Base-by-base conservation (phyloP, 2,113 vertebrate genomes). In the Sula dactylatra region DNA sequence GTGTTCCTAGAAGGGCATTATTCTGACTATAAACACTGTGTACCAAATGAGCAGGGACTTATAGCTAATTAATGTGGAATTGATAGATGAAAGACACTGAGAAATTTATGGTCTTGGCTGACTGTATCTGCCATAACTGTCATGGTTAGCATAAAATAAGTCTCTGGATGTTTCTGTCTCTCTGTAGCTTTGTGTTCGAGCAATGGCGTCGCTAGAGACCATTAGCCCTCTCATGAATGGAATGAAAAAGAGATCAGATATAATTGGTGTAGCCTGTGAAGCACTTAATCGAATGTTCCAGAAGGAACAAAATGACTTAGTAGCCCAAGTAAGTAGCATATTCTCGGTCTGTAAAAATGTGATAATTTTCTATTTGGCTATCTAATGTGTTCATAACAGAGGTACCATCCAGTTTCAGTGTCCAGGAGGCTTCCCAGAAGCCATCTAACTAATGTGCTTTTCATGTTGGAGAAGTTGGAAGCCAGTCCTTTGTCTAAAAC, bases 211-310 rank as follows among this genome's bases (percentile, higher is more conserved):
- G 1, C 97, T 99, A 76, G 99, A 99, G 88, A 99, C 99, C 49
- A 99, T 99, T 52, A 98, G 99, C 17, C 99, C 99, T 7, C 97
- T 99, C 81, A 99, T 99, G 98, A 98, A 98, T 20, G 99, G 99
- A 78, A 99, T 99, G 99, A 99, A 98, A 72, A 97, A 98, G 81
- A 98, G 99, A 26, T 96, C 98, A 0, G 99, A 99, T 97, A 98
- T 99, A 97, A 98, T 99, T 34, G 99, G 99, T 25, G 91, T 99
- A 81, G 99, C 99, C 54, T 99, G 99, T 95, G 99, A 99, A 97
- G 98, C 99, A 62, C 99, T 99, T 56, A 99, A 99, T 93, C 98
- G 99, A 73, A 99, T 99, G 99, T 99, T 99, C 97, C 99, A 99
- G 97, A 99, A 98, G 93, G 99, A 99, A 71, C 99, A 99, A 97